Evolutionary conservation across 1,140 invertebrate species (phyloP), one percentile per base, ranked within the genome.

Genomic region (Drosophila saltans): DNA sequence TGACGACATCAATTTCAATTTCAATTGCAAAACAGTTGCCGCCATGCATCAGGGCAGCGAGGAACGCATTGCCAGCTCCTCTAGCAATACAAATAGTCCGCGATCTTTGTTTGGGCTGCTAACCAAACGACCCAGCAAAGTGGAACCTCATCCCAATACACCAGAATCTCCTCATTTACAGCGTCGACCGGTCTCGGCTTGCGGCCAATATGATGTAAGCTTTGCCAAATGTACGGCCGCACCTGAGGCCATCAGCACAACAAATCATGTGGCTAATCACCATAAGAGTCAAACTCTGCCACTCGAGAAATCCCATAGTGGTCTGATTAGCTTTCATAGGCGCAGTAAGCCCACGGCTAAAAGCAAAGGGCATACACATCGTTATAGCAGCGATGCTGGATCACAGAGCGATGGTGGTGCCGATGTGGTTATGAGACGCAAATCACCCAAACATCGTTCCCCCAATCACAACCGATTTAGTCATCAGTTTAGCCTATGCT

Each of bases 401-500:
- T 88, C 86, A 9, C 81, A 90, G 39, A 90, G 86, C 36, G 86
- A 90, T 74, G 78, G 90, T 1, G 90, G 84, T 1, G 66, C 80
- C 3, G 85, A 80, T 36, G 85, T 90, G 7, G 69, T 89, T 1
- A 81, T 90, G 81, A 75, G 86, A 7, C 83, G 86, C 9, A 91
- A 91, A 30, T 80, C 86, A 26, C 81, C 86, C 10, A 91, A 91
- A 45, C 75, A 89, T 41, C 90, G 90, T 6, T 91, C 90, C 3
- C 86, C 85, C 0, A 92, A 91, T 56, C 88, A 91, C 69, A 92
- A 92, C 67, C 39, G 91, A 6, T 91, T 92, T 8, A 92, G 91
- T 55, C 91, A 92, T 76, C 91, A 92, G 68, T 92, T 92, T 39
- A 91, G 88, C 40, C 66, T 92, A 26, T 92, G 91, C 64, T 92